A percentile compares a stretch with the other conserved stretches of the same genome.
Conservation (phyloP, 2,797 vertebrate species). For the Melanotaenia maccullochi region DNA sequence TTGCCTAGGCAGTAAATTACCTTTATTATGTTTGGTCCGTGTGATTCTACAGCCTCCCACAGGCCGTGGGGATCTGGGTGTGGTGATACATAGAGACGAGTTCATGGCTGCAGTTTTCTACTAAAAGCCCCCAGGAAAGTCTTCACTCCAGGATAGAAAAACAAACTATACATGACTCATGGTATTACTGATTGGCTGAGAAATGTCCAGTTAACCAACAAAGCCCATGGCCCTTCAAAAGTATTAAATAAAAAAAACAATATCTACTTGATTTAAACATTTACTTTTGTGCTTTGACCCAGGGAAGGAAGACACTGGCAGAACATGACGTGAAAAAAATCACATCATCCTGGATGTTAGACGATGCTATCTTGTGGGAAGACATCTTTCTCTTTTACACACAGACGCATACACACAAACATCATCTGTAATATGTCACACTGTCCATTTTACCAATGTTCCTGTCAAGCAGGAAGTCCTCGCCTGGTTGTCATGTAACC, state of each 20-base stretch:
- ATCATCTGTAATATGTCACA: slow-evolving; percentile 35
- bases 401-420: slow-evolving; percentile 26
- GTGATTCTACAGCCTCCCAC: slow-evolving; percentile 77
- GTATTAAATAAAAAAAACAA: background rate
- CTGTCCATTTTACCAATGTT: slow-evolving; percentile 60
- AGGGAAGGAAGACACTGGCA: slow-evolving; percentile 31
- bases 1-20: slow-evolving; percentile 97
- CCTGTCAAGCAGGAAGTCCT: slow-evolving; percentile 65
- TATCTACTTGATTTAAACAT: background rate
- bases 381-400: slow-evolving; percentile 36
- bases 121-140: slow-evolving; percentile 29
- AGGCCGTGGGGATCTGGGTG: slow-evolving; percentile 53
- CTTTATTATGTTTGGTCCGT: slow-evolving; percentile 94
- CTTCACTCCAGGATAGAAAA: background rate
- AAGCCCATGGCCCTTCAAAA: background rate
- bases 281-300: slow-evolving; percentile 16
- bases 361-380: slow-evolving; percentile 48
- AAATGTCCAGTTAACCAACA: slow-evolving; percentile 3
- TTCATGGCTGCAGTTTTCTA: slow-evolving; percentile 12
- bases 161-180: background rate
- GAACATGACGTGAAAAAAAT: slow-evolving; percentile 51
- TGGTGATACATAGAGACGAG: slow-evolving; percentile 64
- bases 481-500: slow-evolving; percentile 63
- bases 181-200: background rate
- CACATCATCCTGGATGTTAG: slow-evolving; percentile 56